phyloP scores from a whole-genome alignment of 2,888 invertebrate genomes.

The Gisinianus flammeolus region DNA sequence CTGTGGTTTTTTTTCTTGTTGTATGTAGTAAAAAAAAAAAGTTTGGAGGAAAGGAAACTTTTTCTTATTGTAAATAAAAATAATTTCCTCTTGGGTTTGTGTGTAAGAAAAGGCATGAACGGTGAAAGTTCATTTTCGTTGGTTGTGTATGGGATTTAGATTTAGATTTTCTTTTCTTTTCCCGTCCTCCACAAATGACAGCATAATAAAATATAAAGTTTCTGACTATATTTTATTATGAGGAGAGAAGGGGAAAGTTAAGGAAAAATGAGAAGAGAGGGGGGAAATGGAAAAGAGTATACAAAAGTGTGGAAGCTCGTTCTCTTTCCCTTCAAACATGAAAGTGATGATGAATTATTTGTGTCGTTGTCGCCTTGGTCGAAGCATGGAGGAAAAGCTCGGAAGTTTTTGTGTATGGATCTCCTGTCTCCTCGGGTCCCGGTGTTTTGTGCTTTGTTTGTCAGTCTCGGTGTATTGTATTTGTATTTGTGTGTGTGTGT shows the following conservation, averaged over 20 bases:
- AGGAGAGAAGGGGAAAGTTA: background rate
- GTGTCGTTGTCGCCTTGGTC: slow-evolving; percentile 1
- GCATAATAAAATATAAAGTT: slow-evolving; percentile 1
- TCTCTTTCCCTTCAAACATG: background rate
- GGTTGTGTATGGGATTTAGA: too few relatives aligned
- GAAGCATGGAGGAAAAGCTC: background rate
- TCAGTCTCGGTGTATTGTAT: background rate
- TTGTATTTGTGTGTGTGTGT: background rate
- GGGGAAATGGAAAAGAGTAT: background rate
- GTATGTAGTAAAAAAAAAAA: too few relatives aligned
- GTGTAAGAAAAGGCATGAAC: too few relatives aligned
- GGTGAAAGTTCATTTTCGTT: too few relatives aligned
- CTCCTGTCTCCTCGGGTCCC: background rate
- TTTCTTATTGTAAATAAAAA: too few relatives aligned
- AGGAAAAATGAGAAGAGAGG: background rate
- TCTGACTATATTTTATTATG: background rate
- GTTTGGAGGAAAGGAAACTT: too few relatives aligned
- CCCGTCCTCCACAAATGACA: background rate
- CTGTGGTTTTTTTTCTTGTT: too few relatives aligned
- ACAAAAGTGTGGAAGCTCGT: background rate
- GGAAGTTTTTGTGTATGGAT: background rate
- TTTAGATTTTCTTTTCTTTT: too few relatives aligned
- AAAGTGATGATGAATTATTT: slow-evolving; percentile 29
- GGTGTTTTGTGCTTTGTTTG: background rate
- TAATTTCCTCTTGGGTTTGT: too few relatives aligned